Conservation (phyloP, 2,797 vertebrate species). For the Glyptemys insculpta region DNA sequence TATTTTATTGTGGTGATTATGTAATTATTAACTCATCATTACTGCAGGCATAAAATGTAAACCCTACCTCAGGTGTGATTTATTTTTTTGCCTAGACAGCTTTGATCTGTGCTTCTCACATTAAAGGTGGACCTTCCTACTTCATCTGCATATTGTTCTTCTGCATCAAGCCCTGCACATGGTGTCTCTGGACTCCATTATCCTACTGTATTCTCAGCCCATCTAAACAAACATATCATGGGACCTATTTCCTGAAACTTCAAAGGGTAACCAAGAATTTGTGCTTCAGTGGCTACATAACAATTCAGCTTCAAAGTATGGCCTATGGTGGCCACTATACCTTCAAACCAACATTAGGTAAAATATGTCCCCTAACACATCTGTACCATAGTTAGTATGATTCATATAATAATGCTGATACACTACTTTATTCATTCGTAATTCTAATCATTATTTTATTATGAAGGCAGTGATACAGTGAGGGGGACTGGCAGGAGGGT, state of each 20-base stretch:
- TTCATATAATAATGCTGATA: background rate
- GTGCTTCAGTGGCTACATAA: background rate
- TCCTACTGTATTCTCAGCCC: background rate
- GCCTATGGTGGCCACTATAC: background rate
- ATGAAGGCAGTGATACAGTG: background rate
- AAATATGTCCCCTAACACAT: background rate
- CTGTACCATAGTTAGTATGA: background rate
- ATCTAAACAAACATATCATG: background rate
- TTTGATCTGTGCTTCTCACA: background rate
- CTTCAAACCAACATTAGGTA: background rate
- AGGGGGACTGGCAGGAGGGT: background rate
- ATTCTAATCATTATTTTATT: background rate
- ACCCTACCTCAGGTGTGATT: background rate
- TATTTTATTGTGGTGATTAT: background rate
- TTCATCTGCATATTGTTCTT: background rate
- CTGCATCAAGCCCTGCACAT: accelerated
- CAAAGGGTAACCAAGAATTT: background rate
- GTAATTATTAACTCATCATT: slow-evolving; percentile 13
- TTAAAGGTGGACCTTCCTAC: background rate
- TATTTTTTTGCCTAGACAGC: slow-evolving; percentile 19
- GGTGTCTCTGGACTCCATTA: background rate
- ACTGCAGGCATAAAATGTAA: background rate
- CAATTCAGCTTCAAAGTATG: background rate
- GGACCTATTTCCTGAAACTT: background rate
- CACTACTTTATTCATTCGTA: background rate